These are phyloP conservation scores for Drosophila neotestacea DNA, from an alignment of 2,888 invertebrate genomes.

Conservation along the genomic window DNA sequence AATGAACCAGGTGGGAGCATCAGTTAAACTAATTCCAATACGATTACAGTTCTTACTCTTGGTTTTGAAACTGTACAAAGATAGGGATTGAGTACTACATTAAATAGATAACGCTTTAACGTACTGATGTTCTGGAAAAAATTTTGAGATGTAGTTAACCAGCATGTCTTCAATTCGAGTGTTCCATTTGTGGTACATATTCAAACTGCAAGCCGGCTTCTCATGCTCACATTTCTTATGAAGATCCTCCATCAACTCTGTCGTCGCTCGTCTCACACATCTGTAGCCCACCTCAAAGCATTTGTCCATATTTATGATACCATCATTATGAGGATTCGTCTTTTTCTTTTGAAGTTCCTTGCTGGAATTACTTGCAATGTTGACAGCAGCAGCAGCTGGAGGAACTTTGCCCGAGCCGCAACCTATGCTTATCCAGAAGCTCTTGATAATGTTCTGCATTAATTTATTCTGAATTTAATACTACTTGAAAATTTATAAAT, in stretches of 20 bases:
- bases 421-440: not conserved
- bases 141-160: slow-evolving; percentile 88
- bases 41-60: not conserved
- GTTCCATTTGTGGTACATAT: slow-evolving; percentile 97
- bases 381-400: not conserved
- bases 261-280: slow-evolving; percentile 88
- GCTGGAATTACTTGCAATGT: not conserved
- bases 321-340: not conserved
- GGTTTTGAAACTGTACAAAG: slow-evolving; percentile 19
- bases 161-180: slow-evolving; percentile 94
- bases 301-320: slow-evolving; percentile 85
- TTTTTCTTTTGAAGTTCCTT: not conserved
- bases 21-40: not conserved
- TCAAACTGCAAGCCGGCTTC: slow-evolving; percentile 89
- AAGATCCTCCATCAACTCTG: slow-evolving; percentile 7
- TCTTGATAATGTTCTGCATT: slow-evolving; percentile 34
- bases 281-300: slow-evolving; percentile 88
- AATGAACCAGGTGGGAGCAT: slow-evolving; percentile 63
- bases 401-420: not conserved
- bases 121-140: slow-evolving; percentile 91
- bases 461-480: not conserved
- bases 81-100: slow-evolving; percentile 51
- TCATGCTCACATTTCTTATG: not conserved
- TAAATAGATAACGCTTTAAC: not conserved
- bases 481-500: slow-evolving; percentile 7